These are phyloP conservation scores for Drosophila seguyi DNA, from an alignment of 1,140 invertebrate species.

Conservation along the genomic window DNA sequence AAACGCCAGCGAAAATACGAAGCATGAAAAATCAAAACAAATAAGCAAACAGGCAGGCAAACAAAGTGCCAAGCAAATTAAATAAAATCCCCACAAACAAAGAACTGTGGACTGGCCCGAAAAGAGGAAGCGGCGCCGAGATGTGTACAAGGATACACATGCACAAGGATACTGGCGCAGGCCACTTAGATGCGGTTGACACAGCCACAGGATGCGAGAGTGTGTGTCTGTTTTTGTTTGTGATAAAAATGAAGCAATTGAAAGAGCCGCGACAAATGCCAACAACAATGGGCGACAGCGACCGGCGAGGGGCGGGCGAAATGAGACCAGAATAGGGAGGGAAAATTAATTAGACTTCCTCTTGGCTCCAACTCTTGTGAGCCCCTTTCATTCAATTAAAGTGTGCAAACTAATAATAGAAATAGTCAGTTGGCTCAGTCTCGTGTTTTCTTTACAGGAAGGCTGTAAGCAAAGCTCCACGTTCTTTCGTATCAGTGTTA, in stretches of 20 bases:
- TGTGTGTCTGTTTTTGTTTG: conserved; percentile 43
- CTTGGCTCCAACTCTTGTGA: conserved; percentile 31
- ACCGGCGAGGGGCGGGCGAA: conserved; percentile 6
- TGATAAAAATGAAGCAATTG: conserved; percentile 61
- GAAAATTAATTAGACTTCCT: conserved; percentile 50
- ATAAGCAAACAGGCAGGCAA: conserved; percentile 69
- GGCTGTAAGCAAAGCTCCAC: background rate
- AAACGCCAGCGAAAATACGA: conserved; percentile 38
- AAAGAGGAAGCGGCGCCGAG: conserved; percentile 22
- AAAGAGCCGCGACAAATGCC: conserved; percentile 44
- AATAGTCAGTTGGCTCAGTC: conserved; percentile 22
- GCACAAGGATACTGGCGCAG: conserved; percentile 47
- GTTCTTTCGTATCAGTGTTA: background rate
- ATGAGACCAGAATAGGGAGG: conserved; percentile 12
- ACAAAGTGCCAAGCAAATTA: conserved; percentile 75
- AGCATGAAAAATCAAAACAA: conserved; percentile 76
- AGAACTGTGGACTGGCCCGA: conserved; percentile 32
- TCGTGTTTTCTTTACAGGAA: background rate
- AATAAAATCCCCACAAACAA: conserved; percentile 64
- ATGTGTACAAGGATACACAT: conserved; percentile 26
- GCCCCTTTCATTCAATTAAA: conserved; percentile 43
- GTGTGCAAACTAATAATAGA: conserved; percentile 36
- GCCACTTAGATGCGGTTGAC: conserved; percentile 58
- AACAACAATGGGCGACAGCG: conserved; percentile 37
- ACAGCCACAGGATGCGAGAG: conserved; percentile 41